These are phyloP conservation scores for Sinella curviseta DNA, from an alignment of 1,140 invertebrate genomes.

Conservation along the genomic window DNA sequence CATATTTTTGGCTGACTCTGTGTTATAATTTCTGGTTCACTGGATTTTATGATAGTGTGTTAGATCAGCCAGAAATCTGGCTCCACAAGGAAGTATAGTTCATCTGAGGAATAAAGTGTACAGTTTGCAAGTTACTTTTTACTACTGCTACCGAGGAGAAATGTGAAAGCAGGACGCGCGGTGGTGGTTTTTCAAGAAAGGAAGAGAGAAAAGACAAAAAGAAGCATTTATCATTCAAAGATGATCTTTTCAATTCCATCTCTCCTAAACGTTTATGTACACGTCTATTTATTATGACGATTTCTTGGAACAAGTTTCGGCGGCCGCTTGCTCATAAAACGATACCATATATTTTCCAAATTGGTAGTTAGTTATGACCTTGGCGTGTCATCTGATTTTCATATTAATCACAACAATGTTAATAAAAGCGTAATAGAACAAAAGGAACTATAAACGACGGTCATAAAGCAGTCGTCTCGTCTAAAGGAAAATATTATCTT, in stretches of 20 bases:
- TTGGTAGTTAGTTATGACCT: not conserved
- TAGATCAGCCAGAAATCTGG: conserved; percentile 1
- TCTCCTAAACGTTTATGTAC: not conserved
- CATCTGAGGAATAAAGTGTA: not conserved
- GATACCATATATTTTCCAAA: not conserved
- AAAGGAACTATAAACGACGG: too few species aligned
- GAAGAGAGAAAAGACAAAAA: not conserved
- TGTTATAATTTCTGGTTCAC: conserved; percentile 19
- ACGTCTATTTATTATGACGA: not conserved
- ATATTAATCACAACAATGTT: not conserved
- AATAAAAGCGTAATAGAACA: too few species aligned
- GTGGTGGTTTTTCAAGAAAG: not conserved
- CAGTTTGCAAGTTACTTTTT: not conserved
- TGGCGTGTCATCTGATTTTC: not conserved
- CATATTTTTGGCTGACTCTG: conserved; percentile 16
- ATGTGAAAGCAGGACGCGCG: too few species aligned
- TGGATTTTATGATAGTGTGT: not conserved
- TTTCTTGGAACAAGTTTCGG: not conserved
- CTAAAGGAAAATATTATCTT: too few species aligned
- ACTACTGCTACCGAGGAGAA: too few species aligned
- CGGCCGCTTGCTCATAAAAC: not conserved
- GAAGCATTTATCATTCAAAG: not conserved
- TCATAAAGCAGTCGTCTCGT: too few species aligned
- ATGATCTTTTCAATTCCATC: not conserved
- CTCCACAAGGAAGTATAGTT: too few species aligned